These are phyloP conservation scores for Rhopalosiphum padi DNA, from an alignment of 1,140 invertebrate species.

Conservation along the genomic window DNA sequence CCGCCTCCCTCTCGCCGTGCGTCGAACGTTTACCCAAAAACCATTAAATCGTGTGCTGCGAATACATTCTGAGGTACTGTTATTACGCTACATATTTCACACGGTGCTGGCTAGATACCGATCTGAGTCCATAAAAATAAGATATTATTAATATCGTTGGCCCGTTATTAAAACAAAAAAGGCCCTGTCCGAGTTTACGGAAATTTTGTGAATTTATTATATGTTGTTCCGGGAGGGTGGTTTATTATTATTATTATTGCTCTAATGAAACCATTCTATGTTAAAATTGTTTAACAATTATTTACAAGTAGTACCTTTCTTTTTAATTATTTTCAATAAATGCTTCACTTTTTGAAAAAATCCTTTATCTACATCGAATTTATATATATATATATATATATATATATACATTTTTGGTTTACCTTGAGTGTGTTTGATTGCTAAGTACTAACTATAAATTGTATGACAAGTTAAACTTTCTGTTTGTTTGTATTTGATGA, in stretches of 20 bases:
- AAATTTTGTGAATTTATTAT: conserved; percentile 53
- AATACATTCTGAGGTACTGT: conserved; percentile 46
- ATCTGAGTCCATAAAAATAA: conserved; percentile 49
- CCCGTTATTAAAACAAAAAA: conserved; percentile 49
- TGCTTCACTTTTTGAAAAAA: neutral
- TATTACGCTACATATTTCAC: conserved; percentile 52
- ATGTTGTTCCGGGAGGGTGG: neutral
- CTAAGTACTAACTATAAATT: neutral
- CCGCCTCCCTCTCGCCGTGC: neutral
- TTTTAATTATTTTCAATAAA: neutral
- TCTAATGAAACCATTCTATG: conserved; percentile 2
- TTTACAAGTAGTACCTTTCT: neutral
- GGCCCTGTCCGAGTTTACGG: conserved; percentile 17
- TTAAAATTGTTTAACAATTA: neutral
- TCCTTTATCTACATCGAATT: neutral
- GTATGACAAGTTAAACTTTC: neutral
- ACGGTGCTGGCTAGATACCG: conserved; percentile 46
- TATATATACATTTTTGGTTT: neutral
- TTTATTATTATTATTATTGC: conserved; percentile 20
- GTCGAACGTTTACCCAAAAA: conserved; percentile 57
- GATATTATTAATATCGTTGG: conserved; percentile 52
- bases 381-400: neutral
- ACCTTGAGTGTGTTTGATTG: neutral
- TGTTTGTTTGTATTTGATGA: neutral
- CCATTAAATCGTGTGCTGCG: conserved; percentile 53